These are phyloP conservation scores for Trichonephila clavipes DNA, from an alignment of 1,140 invertebrate genomes.

Conservation along the genomic window DNA sequence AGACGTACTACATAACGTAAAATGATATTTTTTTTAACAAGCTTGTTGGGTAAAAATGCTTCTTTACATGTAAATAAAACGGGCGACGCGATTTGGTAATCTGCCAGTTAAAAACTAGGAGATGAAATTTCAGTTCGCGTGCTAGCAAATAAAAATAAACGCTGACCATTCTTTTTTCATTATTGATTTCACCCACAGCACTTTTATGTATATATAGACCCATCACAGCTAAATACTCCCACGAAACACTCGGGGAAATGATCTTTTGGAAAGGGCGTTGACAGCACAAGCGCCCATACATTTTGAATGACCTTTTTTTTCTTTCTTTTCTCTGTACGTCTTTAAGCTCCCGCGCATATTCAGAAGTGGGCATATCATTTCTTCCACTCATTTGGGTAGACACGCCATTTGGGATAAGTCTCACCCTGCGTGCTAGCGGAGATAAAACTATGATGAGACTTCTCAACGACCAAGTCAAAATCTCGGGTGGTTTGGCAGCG, in stretches of 20 bases:
- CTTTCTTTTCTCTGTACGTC: neutral
- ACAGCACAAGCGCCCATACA: constrained; percentile 20
- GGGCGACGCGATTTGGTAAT: neutral
- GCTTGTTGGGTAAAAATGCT: too few species aligned
- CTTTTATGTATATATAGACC: neutral
- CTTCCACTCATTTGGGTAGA: neutral
- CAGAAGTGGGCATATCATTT: neutral
- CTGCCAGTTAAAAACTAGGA: neutral
- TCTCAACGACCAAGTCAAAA: neutral
- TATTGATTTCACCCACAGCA: neutral
- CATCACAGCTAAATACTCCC: constrained; percentile 1
- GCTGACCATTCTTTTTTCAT: neutral
- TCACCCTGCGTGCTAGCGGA: neutral
- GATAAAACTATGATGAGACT: neutral
- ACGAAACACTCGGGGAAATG: neutral
- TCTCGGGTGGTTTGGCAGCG: neutral
- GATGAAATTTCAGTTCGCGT: neutral
- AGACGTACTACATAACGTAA: too few species aligned
- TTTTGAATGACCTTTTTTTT: constrained; percentile 1
- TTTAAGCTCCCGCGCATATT: neutral
- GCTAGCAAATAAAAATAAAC: neutral
- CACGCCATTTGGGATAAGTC: neutral
- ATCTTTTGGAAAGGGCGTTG: constrained; percentile 1
- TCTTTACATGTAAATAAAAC: too few species aligned
- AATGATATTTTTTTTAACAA: too few species aligned